phyloP scores from a whole-genome alignment of 2,888 invertebrate genomes.

The Ichneumoninae sp. region DNA sequence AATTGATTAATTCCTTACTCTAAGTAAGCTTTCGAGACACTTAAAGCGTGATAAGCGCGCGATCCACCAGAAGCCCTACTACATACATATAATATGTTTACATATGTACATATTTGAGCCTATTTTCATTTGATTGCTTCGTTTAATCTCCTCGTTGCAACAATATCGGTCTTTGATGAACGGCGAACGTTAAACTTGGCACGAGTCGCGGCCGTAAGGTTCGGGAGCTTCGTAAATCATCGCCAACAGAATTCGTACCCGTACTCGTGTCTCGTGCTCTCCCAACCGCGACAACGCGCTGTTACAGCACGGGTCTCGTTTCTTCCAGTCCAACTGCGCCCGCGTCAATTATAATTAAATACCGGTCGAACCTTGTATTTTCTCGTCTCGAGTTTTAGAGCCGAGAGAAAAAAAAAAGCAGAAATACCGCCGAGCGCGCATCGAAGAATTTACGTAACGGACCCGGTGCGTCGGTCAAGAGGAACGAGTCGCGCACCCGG shows the following conservation, averaged over 20 bases:
- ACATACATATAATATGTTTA: too few relatives aligned
- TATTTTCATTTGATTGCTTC: neutral
- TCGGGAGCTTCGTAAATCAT: slow-evolving; percentile 22
- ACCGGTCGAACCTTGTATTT: slow-evolving; percentile 6
- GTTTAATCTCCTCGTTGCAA: neutral
- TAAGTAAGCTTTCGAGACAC: too few relatives aligned
- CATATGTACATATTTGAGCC: neutral
- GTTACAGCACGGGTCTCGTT: slow-evolving; percentile 17
- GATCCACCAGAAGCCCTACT: too few relatives aligned
- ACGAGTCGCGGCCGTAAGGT: neutral
- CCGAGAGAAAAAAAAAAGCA: slow-evolving; percentile 17
- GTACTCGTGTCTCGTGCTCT: neutral
- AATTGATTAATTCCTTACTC: too few relatives aligned
- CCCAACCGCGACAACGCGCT: slow-evolving; percentile 10
- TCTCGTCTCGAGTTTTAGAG: neutral
- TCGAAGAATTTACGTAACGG: slow-evolving; percentile 68
- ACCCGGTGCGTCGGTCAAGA: slow-evolving; percentile 44
- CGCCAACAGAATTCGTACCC: neutral
- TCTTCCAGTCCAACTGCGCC: slow-evolving; percentile 17
- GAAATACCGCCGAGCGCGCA: slow-evolving; percentile 40
- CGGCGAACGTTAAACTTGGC: neutral
- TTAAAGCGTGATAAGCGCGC: too few relatives aligned
- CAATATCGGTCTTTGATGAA: neutral
- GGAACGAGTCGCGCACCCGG: slow-evolving; percentile 31
- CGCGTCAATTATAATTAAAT: slow-evolving; percentile 19